A percentile compares a stretch with the other conserved stretches of the same genome.
Evolutionary conservation across 2,888 invertebrate species (phyloP).

Genomic region (Cephonodes hylas): DNA sequence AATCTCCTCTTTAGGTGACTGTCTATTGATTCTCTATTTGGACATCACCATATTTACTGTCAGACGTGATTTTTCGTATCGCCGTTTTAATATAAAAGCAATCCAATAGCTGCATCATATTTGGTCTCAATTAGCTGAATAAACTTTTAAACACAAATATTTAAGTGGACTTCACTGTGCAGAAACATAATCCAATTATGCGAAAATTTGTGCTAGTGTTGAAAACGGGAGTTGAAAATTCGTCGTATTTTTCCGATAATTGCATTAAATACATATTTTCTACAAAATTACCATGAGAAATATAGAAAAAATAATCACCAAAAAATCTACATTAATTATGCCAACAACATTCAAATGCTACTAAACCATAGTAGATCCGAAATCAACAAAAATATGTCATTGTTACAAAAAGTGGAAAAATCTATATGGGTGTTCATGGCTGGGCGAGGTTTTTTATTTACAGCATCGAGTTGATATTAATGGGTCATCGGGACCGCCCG

Average conservation of each 20-base stretch:
- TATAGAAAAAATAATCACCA: not conserved
- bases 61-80: too few relatives aligned
- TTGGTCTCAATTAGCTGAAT: too few relatives aligned
- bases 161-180: too few relatives aligned
- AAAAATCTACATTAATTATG: not conserved
- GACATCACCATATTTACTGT: too few relatives aligned
- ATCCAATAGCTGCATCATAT: too few relatives aligned
- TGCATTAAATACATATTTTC: not conserved
- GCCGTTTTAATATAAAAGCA: too few relatives aligned
- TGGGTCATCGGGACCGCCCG: conserved; percentile 50
- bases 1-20: too few relatives aligned
- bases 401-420: conserved; percentile 8
- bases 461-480: conserved; percentile 50
- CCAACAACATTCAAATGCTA: not conserved
- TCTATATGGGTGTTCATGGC: conserved; percentile 36
- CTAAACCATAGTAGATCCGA: not conserved
- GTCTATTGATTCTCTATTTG: too few relatives aligned
- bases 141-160: too few relatives aligned
- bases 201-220: too few relatives aligned
- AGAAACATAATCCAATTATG: too few relatives aligned
- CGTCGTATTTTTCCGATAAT: not conserved
- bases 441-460: conserved; percentile 51
- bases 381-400: conserved; percentile 6
- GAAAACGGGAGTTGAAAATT: not conserved
- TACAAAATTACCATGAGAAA: not conserved